Percentiles rank a stretch among this genome's conserved stretches.
Conservation (phyloP, 2,113 vertebrate genomes). For the Tor tambroides region DNA sequence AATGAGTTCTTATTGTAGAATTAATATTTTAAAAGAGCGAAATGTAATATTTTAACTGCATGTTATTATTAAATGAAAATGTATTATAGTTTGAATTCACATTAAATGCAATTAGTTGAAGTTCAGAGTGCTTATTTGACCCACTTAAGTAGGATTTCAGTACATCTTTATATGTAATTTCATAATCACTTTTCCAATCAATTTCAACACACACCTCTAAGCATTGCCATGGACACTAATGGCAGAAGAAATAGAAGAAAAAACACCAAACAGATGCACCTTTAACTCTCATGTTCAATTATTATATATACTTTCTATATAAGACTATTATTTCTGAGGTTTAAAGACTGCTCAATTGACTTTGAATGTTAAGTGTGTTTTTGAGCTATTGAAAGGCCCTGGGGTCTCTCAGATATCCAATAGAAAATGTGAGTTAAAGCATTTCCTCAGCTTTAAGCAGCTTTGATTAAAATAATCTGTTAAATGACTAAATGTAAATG, state of each 20-base stretch:
- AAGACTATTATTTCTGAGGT: too few species aligned
- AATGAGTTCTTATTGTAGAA: too few species aligned
- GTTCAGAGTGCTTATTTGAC: too few species aligned
- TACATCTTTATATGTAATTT: background rate
- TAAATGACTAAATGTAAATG: background rate
- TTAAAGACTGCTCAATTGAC: background rate
- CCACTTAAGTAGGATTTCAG: background rate
- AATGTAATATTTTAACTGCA: too few species aligned
- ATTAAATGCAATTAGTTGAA: background rate
- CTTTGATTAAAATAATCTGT: background rate
- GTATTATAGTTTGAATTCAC: background rate
- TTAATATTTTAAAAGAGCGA: too few species aligned
- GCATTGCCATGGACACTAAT: too few species aligned
- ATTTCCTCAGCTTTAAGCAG: background rate
- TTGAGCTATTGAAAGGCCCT: background rate
- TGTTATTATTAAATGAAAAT: background rate
- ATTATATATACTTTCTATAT: too few species aligned
- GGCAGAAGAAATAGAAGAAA: too few species aligned
- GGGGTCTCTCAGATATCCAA: background rate
- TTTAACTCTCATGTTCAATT: too few species aligned
- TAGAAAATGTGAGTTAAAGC: background rate
- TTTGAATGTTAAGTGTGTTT: too few species aligned
- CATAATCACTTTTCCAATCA: background rate
- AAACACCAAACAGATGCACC: too few species aligned
- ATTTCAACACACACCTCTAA: too few species aligned